These are phyloP conservation scores for Meloidogyne floridensis DNA, from an alignment of 1,140 invertebrate species.

Conservation along the genomic window DNA sequence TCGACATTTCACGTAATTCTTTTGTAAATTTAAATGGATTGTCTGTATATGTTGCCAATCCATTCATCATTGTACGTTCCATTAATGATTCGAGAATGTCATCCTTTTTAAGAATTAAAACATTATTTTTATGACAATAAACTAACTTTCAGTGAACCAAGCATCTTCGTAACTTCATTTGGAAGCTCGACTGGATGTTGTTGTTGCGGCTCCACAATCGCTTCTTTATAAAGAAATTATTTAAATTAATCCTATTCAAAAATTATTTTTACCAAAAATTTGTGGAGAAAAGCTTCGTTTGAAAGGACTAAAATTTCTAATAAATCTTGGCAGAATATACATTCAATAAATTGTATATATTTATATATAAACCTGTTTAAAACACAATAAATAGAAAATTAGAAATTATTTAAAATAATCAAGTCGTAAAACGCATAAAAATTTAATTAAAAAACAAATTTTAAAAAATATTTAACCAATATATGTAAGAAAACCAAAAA, in stretches of 20 bases:
- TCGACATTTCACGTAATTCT: constrained; percentile 57
- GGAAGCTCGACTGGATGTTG: not conserved
- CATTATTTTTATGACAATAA: not conserved
- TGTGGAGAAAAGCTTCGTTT: constrained; percentile 1
- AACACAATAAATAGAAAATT: not conserved
- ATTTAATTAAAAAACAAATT: not conserved
- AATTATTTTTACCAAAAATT: not conserved
- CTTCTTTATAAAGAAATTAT: not conserved
- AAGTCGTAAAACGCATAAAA: not conserved
- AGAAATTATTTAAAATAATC: not conserved
- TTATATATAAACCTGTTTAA: not conserved
- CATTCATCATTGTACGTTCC: constrained; percentile 21
- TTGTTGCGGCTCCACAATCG: not conserved
- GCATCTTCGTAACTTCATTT: not conserved
- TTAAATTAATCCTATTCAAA: not conserved
- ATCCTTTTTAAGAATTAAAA: constrained; percentile 5
- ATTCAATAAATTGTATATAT: not conserved
- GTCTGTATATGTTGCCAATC: not conserved
- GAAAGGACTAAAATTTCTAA: constrained; percentile 7
- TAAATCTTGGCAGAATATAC: not conserved
- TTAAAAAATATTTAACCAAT: not conserved
- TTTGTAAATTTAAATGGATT: constrained; percentile 40
- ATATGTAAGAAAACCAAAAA: not conserved
- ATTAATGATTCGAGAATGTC: constrained; percentile 35
- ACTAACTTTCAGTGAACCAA: not conserved